phyloP scores from a whole-genome alignment of 1,140 invertebrate species.

The Cydia amplana region DNA sequence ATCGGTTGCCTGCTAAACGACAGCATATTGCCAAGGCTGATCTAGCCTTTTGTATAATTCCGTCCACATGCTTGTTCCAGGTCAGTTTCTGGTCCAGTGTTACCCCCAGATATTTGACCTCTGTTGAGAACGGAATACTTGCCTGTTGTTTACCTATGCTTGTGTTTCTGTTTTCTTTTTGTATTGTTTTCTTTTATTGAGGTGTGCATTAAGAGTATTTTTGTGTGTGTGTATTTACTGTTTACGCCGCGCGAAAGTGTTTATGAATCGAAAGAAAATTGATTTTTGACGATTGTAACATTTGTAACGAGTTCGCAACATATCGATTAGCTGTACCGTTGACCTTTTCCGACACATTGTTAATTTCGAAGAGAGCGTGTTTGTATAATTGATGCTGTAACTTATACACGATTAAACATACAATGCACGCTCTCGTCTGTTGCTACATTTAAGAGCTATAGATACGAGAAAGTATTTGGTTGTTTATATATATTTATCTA shows the following conservation, averaged over 20 bases:
- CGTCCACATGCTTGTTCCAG: too few species aligned
- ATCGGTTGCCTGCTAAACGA: too few species aligned
- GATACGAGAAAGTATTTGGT: not conserved
- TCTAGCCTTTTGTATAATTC: too few species aligned
- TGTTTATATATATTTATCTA: not conserved
- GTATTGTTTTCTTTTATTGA: too few species aligned
- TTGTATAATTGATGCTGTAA: not conserved
- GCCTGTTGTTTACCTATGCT: too few species aligned
- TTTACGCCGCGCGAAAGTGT: not conserved
- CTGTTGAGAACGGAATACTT: too few species aligned
- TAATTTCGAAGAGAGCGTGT: not conserved
- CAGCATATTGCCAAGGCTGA: too few species aligned
- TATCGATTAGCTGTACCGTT: not conserved
- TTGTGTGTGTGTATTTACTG: too few species aligned
- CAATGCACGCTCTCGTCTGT: constrained; percentile 1
- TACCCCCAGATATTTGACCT: too few species aligned
- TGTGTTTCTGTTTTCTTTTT: too few species aligned
- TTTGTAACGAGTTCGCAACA: constrained; percentile 3
- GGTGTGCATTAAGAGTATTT: too few species aligned
- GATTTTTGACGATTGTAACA: not conserved
- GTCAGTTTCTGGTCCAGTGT: too few species aligned
- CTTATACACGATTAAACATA: constrained; percentile 5
- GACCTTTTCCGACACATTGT: constrained; percentile 26
- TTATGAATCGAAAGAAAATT: not conserved
- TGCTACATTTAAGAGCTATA: not conserved